phyloP scores from a whole-genome alignment of 2,113 vertebrate species.

The Peromyscus maniculatus region DNA sequence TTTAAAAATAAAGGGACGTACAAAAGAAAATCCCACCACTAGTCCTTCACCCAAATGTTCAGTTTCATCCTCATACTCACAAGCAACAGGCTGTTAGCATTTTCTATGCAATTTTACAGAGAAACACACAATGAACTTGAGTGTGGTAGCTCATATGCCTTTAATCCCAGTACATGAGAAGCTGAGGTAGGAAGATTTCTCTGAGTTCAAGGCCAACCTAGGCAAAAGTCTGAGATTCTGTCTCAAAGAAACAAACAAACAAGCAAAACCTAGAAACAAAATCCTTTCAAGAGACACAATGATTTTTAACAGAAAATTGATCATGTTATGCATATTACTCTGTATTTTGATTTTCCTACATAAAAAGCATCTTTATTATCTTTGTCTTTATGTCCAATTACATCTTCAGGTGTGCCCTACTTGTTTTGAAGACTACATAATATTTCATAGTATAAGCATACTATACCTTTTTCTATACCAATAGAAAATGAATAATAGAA shows the following conservation, averaged over 20 bases:
- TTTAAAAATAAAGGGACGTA: conserved; percentile 58
- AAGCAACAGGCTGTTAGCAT: background rate
- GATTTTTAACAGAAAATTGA: background rate
- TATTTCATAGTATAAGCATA: conserved; percentile 17
- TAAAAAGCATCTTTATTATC: conserved; percentile 21
- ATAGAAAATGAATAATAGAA: background rate
- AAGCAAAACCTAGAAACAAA: background rate
- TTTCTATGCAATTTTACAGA: background rate
- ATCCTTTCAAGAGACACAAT: background rate
- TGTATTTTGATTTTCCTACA: background rate
- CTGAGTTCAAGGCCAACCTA: background rate
- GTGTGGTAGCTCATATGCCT: background rate
- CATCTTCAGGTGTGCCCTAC: background rate
- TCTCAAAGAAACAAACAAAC: background rate
- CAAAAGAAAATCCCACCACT: background rate
- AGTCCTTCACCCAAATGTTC: background rate
- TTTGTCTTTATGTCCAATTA: background rate
- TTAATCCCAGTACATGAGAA: background rate
- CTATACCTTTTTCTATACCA: conserved; percentile 43
- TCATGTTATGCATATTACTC: background rate
- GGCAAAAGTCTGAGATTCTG: background rate
- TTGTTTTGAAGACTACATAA: conserved; percentile 4
- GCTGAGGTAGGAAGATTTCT: background rate
- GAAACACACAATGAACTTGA: background rate
- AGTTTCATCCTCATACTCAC: background rate